Base-by-base conservation (phyloP, 1,140 invertebrate species). In the Tetramorium alpestre region DNA sequence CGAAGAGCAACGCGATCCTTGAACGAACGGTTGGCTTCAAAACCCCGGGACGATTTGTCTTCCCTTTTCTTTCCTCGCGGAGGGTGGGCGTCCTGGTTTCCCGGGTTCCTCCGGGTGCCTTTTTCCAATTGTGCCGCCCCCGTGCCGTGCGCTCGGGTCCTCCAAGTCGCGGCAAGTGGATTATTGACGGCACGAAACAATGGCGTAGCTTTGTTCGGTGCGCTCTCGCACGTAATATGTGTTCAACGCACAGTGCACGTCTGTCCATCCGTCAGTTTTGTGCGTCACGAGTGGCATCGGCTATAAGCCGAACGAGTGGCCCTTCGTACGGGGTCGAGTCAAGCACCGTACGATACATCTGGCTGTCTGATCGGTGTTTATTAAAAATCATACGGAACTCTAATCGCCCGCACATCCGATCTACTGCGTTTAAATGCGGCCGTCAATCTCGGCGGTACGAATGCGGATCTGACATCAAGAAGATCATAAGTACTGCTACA, bases 111-210 rank as follows among this genome's bases (percentile, higher is more conserved):
- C 78, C 76, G 58, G 51, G 16, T 60, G 84, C 84, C 18, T 92
- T 84, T 93, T 93, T 92, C 90, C 90, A 93, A 94, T 93, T 92
- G 88, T 91, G 84, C 89, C 87, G 75, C 87, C 77, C 91, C 91
- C 49, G 33, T 87, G 75, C 87, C 73, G 87, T 85, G 69, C 64
- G 76, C 72, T 60, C 80, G 28, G 88, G 90, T 93, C 91, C 94
- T 94, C 91, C 87, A 93, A 93, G 93, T 94, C 93, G 90, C 91
- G 87, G 90, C 93, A 94, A 95, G 94, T 95, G 94, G 94, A 95
- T 94, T 94, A 95, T 94, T 92, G 94, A 94, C 91, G 94, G 94
- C 91, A 92, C 92, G 93, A 95, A 95, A 95, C 94, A 95, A 95
- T 94, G 93, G 91, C 91, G 89, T 88, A 86, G 93, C 92, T 93